Base-by-base conservation (phyloP, 2,888 invertebrate species). In the Tinea semifulvella region DNA sequence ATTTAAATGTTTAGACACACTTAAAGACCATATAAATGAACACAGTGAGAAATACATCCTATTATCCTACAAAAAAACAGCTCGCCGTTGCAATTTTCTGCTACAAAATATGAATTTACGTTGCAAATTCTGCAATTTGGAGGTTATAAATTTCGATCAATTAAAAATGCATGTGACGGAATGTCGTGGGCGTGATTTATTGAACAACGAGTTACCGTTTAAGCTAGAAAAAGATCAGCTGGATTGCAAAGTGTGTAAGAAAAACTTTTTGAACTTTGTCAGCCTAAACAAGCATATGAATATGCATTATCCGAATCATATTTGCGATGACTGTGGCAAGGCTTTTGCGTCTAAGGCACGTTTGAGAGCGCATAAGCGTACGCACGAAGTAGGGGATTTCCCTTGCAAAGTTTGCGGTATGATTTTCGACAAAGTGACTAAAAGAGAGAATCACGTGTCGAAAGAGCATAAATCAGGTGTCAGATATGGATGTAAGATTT, bases 321-420 rank as follows among this genome's bases (percentile, higher is more conserved):
- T 81, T 0, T 84, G 84, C 45, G 75, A 80, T 45, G 76, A 65
- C 49, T 84, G 84, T 46, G 80, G 80, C 0, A 84, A 84, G 44
- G 80, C 79, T 0, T 84, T 84, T 47, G 84, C 83, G 1, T 83
- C 83, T 0, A 74, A 73, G 47, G 76, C 82, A 0, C 56, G 84
- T 0, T 49, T 84, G 0, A 49, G 76, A 8, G 83, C 83, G 0
- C 84, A 84, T 46, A 70, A 82, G 62, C 53, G 84, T 20, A 84
- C 80, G 0, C 84, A 84, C 42, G 82, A 83, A 47, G 67, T 80
- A 1, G 82, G 81, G 0, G 60, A 55, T n/a, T 80, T 80, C 2
- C 65, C 72, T 0, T 80, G 80, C 44, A 53, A 64, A 8, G 75
- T 74, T 27, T 80, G 80, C 50, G 54, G 64, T 0, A 68, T 68